Conservation (phyloP, 2,113 vertebrate species). For the Herpetotheres cachinnans region DNA sequence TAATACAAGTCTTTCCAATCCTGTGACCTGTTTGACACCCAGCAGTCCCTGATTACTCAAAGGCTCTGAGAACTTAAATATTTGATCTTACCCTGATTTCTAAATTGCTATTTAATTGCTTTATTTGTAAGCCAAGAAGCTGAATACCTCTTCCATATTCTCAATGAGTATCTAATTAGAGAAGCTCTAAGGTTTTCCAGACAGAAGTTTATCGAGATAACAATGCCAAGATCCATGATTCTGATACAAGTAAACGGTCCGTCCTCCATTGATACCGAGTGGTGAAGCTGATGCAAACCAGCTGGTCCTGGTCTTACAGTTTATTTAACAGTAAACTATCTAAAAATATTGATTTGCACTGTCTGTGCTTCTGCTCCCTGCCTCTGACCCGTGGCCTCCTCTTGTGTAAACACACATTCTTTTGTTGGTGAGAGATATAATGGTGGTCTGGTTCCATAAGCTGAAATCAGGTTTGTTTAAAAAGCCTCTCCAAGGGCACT, state of each 20-base stretch:
- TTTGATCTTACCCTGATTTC: neutral
- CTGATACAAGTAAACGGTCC: neutral
- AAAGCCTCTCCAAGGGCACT: slow-evolving; percentile 38
- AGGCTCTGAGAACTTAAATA: slow-evolving; percentile 1
- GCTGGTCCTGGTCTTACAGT: slow-evolving; percentile 19
- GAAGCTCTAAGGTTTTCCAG: neutral
- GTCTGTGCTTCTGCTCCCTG: slow-evolving; percentile 58
- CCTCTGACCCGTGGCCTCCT: slow-evolving; percentile 50
- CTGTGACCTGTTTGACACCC: neutral
- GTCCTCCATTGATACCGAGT: neutral
- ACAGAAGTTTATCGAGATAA: neutral
- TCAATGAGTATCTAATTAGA: neutral
- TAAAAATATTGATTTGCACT: slow-evolving; percentile 71
- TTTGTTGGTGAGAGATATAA: slow-evolving; percentile 44
- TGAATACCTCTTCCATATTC: neutral
- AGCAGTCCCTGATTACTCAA: neutral
- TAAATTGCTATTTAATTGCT: neutral
- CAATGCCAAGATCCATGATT: neutral
- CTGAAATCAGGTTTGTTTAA: slow-evolving; percentile 60
- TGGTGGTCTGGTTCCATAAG: slow-evolving; percentile 44
- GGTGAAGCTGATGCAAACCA: slow-evolving; percentile 44
- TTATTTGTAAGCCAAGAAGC: neutral
- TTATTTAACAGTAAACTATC: slow-evolving; percentile 61
- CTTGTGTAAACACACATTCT: slow-evolving; percentile 63
- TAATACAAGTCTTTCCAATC: neutral